Evolutionary conservation across 2,113 vertebrate genomes (phyloP).

Genomic region (Ophiodon elongatus): DNA sequence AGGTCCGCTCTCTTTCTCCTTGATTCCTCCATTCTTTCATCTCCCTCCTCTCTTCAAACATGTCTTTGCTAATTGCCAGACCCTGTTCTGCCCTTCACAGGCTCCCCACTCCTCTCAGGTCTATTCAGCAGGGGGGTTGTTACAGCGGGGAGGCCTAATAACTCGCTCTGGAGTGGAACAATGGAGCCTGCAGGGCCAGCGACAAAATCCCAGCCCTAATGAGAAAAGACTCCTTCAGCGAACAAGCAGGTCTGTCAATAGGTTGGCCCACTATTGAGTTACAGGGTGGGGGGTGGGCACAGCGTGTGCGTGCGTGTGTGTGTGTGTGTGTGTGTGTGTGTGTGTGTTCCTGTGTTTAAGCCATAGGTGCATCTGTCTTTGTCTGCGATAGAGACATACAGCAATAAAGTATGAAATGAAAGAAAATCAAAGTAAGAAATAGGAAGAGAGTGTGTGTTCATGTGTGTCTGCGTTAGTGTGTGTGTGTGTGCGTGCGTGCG

Average conservation of each 20-base stretch:
- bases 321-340: slow-evolving; percentile 12
- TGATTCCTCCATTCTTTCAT: slow-evolving; percentile 55
- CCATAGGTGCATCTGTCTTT: neutral
- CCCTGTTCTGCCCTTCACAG: slow-evolving; percentile 69
- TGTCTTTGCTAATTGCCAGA: slow-evolving; percentile 89
- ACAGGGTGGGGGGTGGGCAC: neutral
- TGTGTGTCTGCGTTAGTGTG: neutral
- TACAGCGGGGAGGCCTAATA: slow-evolving; percentile 68
- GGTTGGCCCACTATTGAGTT: slow-evolving; percentile 82
- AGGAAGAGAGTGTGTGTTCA: slow-evolving; percentile 11
- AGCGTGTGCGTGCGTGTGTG: slow-evolving; percentile 11
- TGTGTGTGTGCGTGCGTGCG: neutral
- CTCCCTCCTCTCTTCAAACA: slow-evolving; percentile 78
- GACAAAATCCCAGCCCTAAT: slow-evolving; percentile 83
- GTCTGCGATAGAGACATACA: neutral
- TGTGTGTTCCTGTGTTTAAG: neutral
- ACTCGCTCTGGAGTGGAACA: slow-evolving; percentile 83
- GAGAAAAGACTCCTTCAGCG: slow-evolving; percentile 88
- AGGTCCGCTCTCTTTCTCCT: slow-evolving; percentile 60
- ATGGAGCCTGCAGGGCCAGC: slow-evolving; percentile 71
- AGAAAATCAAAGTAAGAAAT: neutral
- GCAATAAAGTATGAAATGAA: slow-evolving; percentile 1
- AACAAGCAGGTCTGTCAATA: slow-evolving; percentile 77
- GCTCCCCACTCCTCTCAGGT: slow-evolving; percentile 73
- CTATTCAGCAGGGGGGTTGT: slow-evolving; percentile 56